phyloP scores from a whole-genome alignment of 2,113 vertebrate species.

The Aptenodytes forsteri region DNA sequence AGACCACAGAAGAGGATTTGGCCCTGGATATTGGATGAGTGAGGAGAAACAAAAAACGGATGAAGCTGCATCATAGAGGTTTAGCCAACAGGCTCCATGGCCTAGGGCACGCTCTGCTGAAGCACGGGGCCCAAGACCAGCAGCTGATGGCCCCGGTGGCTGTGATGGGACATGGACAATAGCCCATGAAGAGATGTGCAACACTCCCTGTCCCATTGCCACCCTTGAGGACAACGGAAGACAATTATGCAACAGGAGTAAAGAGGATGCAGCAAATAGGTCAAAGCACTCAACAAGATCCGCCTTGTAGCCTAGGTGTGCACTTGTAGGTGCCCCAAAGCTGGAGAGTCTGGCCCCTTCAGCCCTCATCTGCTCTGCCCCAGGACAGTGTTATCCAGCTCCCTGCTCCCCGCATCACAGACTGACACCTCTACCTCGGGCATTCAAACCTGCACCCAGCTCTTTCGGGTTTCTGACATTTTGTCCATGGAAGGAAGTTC shows the following conservation, averaged over 20 bases:
- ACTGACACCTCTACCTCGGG: neutral
- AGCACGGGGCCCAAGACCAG: neutral
- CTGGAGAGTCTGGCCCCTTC: neutral
- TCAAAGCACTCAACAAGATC: neutral
- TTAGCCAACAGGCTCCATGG: neutral
- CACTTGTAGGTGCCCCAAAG: neutral
- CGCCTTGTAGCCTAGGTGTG: neutral
- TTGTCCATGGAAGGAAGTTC: neutral
- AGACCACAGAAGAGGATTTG: neutral
- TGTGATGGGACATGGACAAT: neutral
- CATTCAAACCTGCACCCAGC: neutral
- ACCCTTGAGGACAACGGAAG: neutral
- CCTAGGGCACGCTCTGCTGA: fast-evolving
- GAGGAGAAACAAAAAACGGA: neutral
- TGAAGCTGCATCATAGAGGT: neutral
- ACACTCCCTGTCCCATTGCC: neutral
- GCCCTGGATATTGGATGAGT: neutral
- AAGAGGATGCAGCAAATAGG: neutral
- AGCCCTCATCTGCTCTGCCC: neutral
- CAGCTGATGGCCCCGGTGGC: neutral
- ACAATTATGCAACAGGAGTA: neutral
- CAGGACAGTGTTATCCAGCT: neutral
- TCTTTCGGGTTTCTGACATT: neutral
- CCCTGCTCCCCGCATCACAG: neutral
- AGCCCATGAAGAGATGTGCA: neutral